Percentiles rank a stretch among this genome's conserved stretches.
phyloP scores from a whole-genome alignment of 2,113 vertebrate genomes.

The Labrus mixtus region DNA sequence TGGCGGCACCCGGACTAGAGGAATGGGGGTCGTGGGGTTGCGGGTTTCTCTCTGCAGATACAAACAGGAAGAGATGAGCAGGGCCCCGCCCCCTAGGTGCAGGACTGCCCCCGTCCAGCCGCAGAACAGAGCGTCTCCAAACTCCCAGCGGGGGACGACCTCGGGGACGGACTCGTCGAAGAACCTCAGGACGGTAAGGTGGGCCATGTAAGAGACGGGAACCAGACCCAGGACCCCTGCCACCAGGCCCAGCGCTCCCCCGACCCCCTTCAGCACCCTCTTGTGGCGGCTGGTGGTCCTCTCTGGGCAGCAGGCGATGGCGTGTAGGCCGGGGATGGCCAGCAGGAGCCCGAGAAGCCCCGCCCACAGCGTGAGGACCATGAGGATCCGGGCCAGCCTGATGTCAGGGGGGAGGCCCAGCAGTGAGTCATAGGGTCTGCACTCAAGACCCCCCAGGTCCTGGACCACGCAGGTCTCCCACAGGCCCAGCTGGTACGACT shows the following conservation, averaged over 20 bases:
- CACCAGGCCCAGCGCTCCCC: constrained; percentile 52
- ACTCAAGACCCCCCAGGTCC: constrained; percentile 64
- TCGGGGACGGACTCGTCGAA: constrained; percentile 68
- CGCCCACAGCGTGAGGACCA: constrained; percentile 49
- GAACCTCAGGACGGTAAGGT: constrained; percentile 65
- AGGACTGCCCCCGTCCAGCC: constrained; percentile 79
- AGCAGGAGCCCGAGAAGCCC: constrained; percentile 70
- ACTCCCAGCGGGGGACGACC: constrained; percentile 76
- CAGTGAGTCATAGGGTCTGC: constrained; percentile 67
- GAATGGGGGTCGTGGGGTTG: not conserved
- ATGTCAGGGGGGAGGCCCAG: constrained; percentile 68
- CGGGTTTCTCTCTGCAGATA: constrained; percentile 15
- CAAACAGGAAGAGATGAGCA: constrained; percentile 76
- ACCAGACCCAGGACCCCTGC: constrained; percentile 67
- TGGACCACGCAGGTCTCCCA: constrained; percentile 81
- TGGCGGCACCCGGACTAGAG: not conserved
- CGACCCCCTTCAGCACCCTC: constrained; percentile 57
- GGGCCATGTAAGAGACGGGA: constrained; percentile 74
- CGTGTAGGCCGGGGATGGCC: constrained; percentile 67
- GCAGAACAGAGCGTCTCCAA: constrained; percentile 77
- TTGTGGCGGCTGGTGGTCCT: constrained; percentile 52
- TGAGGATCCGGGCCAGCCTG: constrained; percentile 71
- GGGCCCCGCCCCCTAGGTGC: constrained; percentile 70
- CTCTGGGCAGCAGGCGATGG: constrained; percentile 66
- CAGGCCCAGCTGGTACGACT: constrained; percentile 78